Evolutionary conservation across 2,113 vertebrate species (phyloP), one percentile per base, ranked within the genome.

Genomic region (Rynchops niger): DNA sequence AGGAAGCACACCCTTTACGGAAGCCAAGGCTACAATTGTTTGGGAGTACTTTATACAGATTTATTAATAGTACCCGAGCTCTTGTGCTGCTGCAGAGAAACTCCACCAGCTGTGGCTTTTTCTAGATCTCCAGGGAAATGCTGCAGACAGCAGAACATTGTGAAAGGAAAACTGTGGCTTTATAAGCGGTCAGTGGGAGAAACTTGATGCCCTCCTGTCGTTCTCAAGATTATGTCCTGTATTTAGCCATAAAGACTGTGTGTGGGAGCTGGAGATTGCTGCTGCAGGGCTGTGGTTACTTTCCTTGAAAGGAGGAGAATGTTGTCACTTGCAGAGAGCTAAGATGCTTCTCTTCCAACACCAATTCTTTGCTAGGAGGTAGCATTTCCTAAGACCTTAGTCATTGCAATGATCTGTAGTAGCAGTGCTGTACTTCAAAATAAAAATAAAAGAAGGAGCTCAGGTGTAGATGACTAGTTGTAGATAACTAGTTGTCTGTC

Each of bases 331-430:
- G 40, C 34, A n/a, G 8, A 36, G 55, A 4, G n/a, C n/a, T 72
- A 29, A 53, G 36, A 23, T 23, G 6, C 26, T 72, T 76, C 56
- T 72, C 38, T 19, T 17, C 32, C 21, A 3, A 45, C 45, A 27
- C 13, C 58, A 34, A 0, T 55, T 80, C 27, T 79, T 86, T 72
- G 30, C 49, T 66, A 34, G 43, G 38, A 90, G 2, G 2, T 30
- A 8, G 50, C 15, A 8, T 56, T 88, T 91, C 43, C 47, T 23
- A 16, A 55, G 30, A 26, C 30, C 49, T 71, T 66, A 18, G 58
- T 52, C 0, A 0, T 15, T 26, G 8, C 50, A 53, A 3, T 58
- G 42, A 74, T 65, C 53, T 32, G 12, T 58, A 56, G 16, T 36
- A 65, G 30, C 43, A 40, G 45, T 66, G 50, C 77, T 83, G 21